Evolutionary conservation across 2,888 invertebrate species (phyloP).

Genomic region (Microctonus hyperodae): DNA sequence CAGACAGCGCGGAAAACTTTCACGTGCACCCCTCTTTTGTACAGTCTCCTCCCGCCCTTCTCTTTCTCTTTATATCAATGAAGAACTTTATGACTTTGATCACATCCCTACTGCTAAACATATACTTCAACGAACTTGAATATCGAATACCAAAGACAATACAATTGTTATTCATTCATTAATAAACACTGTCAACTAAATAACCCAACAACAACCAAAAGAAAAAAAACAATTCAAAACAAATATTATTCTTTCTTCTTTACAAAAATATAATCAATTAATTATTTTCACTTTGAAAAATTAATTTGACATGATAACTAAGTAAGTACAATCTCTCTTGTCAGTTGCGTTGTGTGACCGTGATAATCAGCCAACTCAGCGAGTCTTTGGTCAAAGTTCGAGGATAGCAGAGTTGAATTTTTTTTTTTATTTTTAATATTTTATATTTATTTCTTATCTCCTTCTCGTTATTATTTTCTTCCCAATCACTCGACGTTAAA

Average conservation of each 20-base stretch:
- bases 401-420: slow-evolving; percentile 21
- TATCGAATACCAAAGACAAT: background rate
- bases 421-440: slow-evolving; percentile 1
- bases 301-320: background rate
- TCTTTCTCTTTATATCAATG: background rate
- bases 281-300: too few relatives aligned
- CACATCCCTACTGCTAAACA: background rate
- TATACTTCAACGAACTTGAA: background rate
- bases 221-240: too few relatives aligned
- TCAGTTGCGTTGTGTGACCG: background rate
- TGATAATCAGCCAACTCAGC: slow-evolving; percentile 32
- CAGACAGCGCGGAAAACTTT: slow-evolving; percentile 10
- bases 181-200: too few relatives aligned
- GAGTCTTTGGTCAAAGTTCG: slow-evolving; percentile 47
- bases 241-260: too few relatives aligned
- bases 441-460: background rate
- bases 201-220: too few relatives aligned
- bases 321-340: slow-evolving; percentile 19
- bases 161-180: background rate
- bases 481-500: slow-evolving; percentile 29
- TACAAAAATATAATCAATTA: too few relatives aligned
- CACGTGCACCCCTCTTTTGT: slow-evolving; percentile 4
- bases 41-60: background rate
- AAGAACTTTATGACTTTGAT: background rate
- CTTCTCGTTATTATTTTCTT: background rate